Evolutionary conservation across 2,113 vertebrate species (phyloP), one percentile per base, ranked within the genome.

Genomic region (Mola mola): DNA sequence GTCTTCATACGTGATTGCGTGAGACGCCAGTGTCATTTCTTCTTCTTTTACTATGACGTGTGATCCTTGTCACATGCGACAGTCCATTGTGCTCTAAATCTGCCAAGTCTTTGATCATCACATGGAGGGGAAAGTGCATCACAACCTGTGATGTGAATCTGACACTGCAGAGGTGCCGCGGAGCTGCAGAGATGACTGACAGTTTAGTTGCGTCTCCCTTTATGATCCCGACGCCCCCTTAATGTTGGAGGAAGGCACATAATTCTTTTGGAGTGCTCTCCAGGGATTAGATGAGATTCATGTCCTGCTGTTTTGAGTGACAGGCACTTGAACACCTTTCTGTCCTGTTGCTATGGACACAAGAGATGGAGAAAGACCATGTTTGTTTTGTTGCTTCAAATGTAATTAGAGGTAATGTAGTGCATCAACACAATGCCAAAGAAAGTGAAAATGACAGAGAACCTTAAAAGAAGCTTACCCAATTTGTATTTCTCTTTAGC

Each of bases 401-500:
- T 55, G 6, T 16, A 52, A 65, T 5, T 34, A 28, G 8, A 43
- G 15, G 28, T 15, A 8, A 46, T 38, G 13, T 1, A 8, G 9
- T 22, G 8, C n/a, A 31, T 33, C 3, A 42, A 50, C 5, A n/a
- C n/a, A n/a, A n/a, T n/a, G n/a, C n/a, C n/a, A n/a, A n/a, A 40
- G 1, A 12, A 20, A 15, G 44, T 19, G 12, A 43, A 38, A 36
- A 2, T 12, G 17, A 58, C 11, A 37, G 8, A 42, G 3, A 8
- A 7, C 10, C 1, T 1, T 8, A 15, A 11, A 12, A 66, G 24
- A 49, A 24, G 43, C 86, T 69, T 76, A 97, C 95, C 94, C 66
- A 94, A 78, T 81, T 83, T 88, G 83, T 95, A 95, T 78, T 93
- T 95, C 82, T 95, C 94, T 84, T 94, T 96, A 78, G 95, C 95